phyloP scores from a whole-genome alignment of 1,140 invertebrate genomes.

The Philaenus spumarius region DNA sequence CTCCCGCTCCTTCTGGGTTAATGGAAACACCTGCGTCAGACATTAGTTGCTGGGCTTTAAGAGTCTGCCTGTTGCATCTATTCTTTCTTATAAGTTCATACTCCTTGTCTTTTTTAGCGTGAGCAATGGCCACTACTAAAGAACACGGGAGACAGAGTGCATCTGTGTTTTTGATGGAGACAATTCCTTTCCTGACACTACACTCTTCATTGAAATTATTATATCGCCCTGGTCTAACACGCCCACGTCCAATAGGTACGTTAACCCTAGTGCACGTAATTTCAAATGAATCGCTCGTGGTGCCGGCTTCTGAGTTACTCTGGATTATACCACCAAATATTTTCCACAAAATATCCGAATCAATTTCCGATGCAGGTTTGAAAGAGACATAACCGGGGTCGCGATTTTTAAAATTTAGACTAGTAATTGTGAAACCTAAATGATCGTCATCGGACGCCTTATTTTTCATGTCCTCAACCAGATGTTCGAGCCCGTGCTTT shows the following conservation, averaged over 20 bases:
- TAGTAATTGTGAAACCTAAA: background rate
- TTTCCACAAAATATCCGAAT: background rate
- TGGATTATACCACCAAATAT: background rate
- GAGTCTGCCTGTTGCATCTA: background rate
- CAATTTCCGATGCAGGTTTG: background rate
- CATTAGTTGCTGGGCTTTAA: background rate
- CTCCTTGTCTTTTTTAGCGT: background rate
- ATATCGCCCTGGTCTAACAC: background rate
- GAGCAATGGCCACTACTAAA: background rate
- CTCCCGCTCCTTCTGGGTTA: background rate
- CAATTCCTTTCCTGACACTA: background rate
- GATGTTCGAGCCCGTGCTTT: background rate
- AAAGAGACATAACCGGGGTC: background rate
- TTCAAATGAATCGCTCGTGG: background rate
- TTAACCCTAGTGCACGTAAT: background rate
- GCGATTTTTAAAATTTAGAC: background rate
- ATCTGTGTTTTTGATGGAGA: background rate
- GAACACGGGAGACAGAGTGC: no score
- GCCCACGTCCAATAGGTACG: background rate
- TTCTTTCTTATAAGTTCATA: background rate
- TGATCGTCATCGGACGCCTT: background rate
- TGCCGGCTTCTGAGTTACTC: background rate
- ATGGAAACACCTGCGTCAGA: background rate
- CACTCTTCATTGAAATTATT: slow-evolving; percentile 1
- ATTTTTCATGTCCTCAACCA: background rate